These are phyloP conservation scores for Phalacrocorax carbo DNA, from an alignment of 2,113 vertebrate species.

Conservation along the genomic window DNA sequence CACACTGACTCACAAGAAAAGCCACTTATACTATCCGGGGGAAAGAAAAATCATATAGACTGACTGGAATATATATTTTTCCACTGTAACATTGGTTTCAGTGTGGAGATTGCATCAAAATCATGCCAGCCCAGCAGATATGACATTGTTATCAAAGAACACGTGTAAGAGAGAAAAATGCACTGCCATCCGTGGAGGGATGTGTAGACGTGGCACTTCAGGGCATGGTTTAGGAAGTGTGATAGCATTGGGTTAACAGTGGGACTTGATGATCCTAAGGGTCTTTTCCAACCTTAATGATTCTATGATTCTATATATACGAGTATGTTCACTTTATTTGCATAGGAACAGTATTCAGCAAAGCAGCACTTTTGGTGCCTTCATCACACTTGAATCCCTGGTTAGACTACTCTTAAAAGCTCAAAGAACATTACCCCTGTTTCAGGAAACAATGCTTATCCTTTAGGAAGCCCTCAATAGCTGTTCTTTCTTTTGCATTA, in stretches of 20 bases:
- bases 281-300: too few species aligned
- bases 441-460: neutral
- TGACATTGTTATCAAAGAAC: neutral
- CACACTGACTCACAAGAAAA: neutral
- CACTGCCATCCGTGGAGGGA: accelerated
- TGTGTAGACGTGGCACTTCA: too few species aligned
- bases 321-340: accelerated
- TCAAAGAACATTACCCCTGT: neutral
- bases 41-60: neutral
- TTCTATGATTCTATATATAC: too few species aligned
- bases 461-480: neutral
- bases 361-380: neutral
- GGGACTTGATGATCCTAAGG: too few species aligned
- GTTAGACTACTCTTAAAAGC: neutral
- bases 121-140: neutral
- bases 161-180: neutral
- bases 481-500: neutral
- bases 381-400: neutral
- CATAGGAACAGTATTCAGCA: neutral
- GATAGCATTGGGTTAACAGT: too few species aligned
- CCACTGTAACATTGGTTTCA: neutral
- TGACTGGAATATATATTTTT: neutral
- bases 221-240: too few species aligned
- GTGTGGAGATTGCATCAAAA: neutral
- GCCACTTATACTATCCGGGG: neutral